These are phyloP conservation scores for Laodelphax striatellus DNA, from an alignment of 1,140 invertebrate species.

Conservation along the genomic window DNA sequence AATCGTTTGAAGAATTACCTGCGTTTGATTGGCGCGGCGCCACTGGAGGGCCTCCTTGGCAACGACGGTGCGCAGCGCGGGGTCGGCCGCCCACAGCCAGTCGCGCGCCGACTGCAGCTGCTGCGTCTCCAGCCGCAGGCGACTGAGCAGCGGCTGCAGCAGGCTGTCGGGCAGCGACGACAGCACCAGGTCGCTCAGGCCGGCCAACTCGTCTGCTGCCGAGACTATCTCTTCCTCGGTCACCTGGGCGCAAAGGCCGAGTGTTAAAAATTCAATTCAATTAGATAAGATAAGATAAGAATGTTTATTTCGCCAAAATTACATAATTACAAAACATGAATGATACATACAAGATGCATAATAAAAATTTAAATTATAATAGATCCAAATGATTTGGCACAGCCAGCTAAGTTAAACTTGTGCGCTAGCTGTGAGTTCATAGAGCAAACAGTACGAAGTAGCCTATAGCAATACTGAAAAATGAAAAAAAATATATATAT, in stretches of 20 bases:
- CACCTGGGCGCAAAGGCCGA: slow-evolving; percentile 39
- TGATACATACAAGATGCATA: too few species aligned
- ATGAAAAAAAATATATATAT: too few species aligned
- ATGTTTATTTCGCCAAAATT: too few species aligned
- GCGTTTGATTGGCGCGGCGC: slow-evolving; percentile 45
- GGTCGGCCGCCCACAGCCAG: slow-evolving; percentile 60
- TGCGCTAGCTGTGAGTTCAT: too few species aligned
- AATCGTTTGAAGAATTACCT: too few species aligned
- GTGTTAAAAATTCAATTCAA: neutral
- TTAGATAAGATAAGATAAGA: too few species aligned
- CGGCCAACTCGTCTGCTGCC: slow-evolving; percentile 54
- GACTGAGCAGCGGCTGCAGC: slow-evolving; percentile 55
- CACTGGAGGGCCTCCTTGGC: slow-evolving; percentile 79
- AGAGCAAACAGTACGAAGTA: too few species aligned
- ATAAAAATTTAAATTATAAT: too few species aligned
- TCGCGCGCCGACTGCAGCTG: slow-evolving; percentile 42
- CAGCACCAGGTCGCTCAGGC: slow-evolving; percentile 62
- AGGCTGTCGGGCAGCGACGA: slow-evolving; percentile 63
- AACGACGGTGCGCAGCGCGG: slow-evolving; percentile 62
- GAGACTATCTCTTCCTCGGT: slow-evolving; percentile 50
- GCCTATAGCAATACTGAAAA: too few species aligned
- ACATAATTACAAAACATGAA: too few species aligned
- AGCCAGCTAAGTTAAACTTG: too few species aligned
- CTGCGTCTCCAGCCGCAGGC: slow-evolving; percentile 37
- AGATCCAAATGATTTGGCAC: too few species aligned